These are phyloP conservation scores for Lepus timidus DNA, from an alignment of 2,113 vertebrate species.

Conservation along the genomic window DNA sequence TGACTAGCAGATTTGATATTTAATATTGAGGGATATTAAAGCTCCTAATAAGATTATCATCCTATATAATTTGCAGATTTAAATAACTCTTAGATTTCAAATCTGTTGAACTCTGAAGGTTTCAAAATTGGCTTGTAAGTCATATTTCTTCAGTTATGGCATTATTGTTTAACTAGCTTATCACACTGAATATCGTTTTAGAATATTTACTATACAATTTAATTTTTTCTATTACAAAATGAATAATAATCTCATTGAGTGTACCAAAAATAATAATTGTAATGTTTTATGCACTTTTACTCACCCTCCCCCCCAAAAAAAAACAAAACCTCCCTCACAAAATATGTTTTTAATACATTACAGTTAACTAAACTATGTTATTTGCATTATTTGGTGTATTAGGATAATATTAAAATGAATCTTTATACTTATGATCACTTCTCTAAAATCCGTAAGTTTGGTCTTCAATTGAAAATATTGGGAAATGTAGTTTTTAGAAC, in stretches of 20 bases:
- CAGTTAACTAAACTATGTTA: background rate
- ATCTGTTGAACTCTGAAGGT: background rate
- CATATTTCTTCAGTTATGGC: conserved; percentile 11
- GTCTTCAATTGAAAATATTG: conserved; percentile 53
- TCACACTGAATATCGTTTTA: background rate
- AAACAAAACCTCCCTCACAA: background rate
- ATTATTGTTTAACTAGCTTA: conserved; percentile 8
- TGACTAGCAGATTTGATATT: background rate
- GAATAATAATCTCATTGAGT: background rate
- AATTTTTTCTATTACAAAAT: background rate
- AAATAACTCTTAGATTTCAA: background rate
- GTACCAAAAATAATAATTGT: background rate
- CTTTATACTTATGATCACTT: background rate
- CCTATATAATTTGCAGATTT: background rate
- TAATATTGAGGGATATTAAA: background rate
- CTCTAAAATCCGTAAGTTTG: background rate
- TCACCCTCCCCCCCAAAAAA: background rate
- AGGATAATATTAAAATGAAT: background rate
- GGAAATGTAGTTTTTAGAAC: conserved; percentile 16
- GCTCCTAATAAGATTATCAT: background rate
- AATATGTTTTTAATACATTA: background rate
- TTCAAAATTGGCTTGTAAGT: background rate
- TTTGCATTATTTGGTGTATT: background rate
- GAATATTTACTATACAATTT: background rate
- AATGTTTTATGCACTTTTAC: background rate